phyloP scores from a whole-genome alignment of 2,888 invertebrate species.

The Temnothorax ravouxi region DNA sequence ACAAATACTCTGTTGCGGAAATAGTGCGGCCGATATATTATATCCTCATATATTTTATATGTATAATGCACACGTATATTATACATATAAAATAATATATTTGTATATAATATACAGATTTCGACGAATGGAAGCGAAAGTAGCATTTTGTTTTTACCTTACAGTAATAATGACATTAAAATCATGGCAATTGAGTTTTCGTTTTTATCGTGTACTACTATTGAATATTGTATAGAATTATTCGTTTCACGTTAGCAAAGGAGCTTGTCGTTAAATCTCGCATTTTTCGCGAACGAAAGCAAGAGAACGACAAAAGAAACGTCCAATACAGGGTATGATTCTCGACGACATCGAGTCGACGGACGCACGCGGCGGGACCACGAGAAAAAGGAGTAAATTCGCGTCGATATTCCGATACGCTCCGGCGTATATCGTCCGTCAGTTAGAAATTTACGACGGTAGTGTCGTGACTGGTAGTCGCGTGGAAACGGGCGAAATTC shows the following conservation, averaged over 20 bases:
- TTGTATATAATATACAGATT: background rate
- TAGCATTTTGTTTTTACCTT: background rate
- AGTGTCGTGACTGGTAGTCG: conserved; percentile 52
- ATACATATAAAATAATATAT: background rate
- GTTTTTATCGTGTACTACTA: background rate
- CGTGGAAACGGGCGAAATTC: conserved; percentile 48
- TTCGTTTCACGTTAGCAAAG: background rate
- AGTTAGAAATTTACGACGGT: conserved; percentile 52
- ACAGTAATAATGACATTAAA: background rate
- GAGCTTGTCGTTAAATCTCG: conserved; percentile 5
- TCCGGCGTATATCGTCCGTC: conserved; percentile 42
- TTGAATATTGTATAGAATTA: background rate
- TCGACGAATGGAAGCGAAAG: background rate
- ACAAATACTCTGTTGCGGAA: background rate
- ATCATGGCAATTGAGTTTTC: background rate
- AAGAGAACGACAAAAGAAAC: background rate
- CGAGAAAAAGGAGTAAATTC: conserved; percentile 46
- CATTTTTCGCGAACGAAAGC: conserved; percentile 12
- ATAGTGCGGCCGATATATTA: background rate
- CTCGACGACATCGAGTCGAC: conserved; percentile 28
- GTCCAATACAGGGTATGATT: conserved; percentile 30
- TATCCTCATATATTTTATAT: background rate
- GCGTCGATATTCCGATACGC: conserved; percentile 55
- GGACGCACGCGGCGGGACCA: background rate
- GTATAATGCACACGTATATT: background rate